These are phyloP conservation scores for Stichopus chloronotus DNA, from an alignment of 35 echinoderm and acorn worm species.

Conservation along the genomic window DNA sequence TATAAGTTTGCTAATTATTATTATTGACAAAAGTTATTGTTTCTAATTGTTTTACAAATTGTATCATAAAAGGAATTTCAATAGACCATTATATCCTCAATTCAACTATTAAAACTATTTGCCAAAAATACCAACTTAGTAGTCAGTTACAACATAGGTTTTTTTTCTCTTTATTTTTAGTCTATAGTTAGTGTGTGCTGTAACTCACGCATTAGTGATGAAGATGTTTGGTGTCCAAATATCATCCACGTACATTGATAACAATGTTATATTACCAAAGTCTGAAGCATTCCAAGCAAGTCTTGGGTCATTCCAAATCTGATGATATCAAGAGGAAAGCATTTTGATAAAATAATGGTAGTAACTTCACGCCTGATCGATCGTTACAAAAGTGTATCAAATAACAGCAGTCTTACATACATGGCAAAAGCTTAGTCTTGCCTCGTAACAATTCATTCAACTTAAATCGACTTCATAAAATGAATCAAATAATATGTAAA, in stretches of 20 bases:
- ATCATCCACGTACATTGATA: neutral
- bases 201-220: neutral
- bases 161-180: neutral
- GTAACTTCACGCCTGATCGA: neutral
- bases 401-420: neutral
- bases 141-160: neutral
- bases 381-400: neutral
- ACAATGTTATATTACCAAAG: neutral
- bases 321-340: neutral
- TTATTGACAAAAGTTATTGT: too few species aligned
- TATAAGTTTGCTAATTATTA: too few species aligned
- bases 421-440: neutral
- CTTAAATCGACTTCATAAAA: too few species aligned
- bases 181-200: neutral
- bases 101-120: neutral
- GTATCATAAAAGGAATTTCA: too few species aligned
- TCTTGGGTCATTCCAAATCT: neutral
- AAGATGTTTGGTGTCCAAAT: neutral
- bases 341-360: neutral
- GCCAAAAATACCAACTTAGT: neutral
- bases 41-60: too few species aligned
- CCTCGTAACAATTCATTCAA: neutral
- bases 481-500: too few species aligned
- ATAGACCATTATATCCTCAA: neutral
- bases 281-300: neutral